phyloP scores from a whole-genome alignment of 2,113 vertebrate species.

The Xenopus laevis region DNA sequence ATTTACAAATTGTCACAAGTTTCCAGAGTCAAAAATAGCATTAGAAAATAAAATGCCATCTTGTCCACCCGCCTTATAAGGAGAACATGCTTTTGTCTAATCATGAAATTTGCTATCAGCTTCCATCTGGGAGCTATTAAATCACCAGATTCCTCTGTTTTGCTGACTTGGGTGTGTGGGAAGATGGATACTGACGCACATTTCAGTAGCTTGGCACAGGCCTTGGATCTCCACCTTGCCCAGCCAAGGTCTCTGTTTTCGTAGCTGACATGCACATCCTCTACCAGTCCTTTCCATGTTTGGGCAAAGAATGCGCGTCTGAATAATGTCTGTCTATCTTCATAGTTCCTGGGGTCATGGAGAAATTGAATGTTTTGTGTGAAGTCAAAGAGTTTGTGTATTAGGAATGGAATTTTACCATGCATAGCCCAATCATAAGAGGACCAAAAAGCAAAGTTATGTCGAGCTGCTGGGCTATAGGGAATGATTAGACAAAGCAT shows the following conservation, averaged over 20 bases:
- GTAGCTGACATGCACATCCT: slow-evolving; percentile 40
- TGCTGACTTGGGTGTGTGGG: slow-evolving; percentile 31
- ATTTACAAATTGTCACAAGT: no score
- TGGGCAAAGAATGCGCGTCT: slow-evolving; percentile 38
- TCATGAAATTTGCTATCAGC: slow-evolving; percentile 8
- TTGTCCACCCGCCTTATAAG: slow-evolving; percentile 25
- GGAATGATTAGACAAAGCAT: no score
- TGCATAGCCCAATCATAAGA: no score
- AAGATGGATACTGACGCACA: slow-evolving; percentile 37
- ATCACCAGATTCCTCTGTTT: slow-evolving; percentile 31
- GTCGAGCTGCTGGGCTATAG: no score
- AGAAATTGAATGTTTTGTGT: slow-evolving; percentile 30
- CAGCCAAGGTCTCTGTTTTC: slow-evolving; percentile 35
- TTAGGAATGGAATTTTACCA: slow-evolving; percentile 3
- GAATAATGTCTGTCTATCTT: slow-evolving; percentile 28
- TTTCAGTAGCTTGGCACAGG: slow-evolving; percentile 41
- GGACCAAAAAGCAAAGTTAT: no score
- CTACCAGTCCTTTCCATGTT: slow-evolving; percentile 29
- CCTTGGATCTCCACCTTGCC: slow-evolving; percentile 26
- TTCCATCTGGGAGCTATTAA: slow-evolving; percentile 38
- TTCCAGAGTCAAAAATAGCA: no score
- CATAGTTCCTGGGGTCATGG: slow-evolving; percentile 27
- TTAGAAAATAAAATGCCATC: no score
- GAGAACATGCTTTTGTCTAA: slow-evolving; percentile 15
- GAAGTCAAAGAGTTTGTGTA: slow-evolving; percentile 1